Evolutionary conservation across 2,113 vertebrate species (phyloP), one percentile per base, ranked within the genome.

Genomic region (Eleginops maclovinus): DNA sequence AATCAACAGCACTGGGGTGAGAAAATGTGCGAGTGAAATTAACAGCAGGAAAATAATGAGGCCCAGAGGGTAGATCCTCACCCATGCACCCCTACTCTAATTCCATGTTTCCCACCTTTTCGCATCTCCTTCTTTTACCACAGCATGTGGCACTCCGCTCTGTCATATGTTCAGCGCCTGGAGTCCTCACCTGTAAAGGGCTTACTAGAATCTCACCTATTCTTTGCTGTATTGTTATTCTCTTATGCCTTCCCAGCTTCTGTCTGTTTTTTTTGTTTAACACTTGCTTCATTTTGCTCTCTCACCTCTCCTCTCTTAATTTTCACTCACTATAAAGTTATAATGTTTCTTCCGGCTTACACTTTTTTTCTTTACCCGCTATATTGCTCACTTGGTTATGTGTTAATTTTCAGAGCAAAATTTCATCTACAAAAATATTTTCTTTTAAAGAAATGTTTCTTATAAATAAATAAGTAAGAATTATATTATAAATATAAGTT

Each of bases 21-120:
- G 93, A 95, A 95, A 91, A 93, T 89, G 93, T 94, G 92, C 75
- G 73, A 93, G 91, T 83, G 88, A 95, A 95, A 95, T 95, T 95
- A 95, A 94, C 94, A 94, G 93, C 93, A 94, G 93, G 93, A 94
- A 95, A 95, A 94, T 95, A 96, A 95, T 96, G 94, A 96, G 94
- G 89, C 94, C 94, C 93, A 91, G 90, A 93, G 94, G 93, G 94
- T 94, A 89, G 88, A 87, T 93, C 87, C 72, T 93, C 94, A 94
- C 93, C 92, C 90, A 87, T 90, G 84, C 90, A 75, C 89, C 89
- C 86, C 90, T 90, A 82, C 77, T 87, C 63, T 89, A 87, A 89
- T 92, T 91, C 93, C 91, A 88, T 71, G 67, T 89, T 93, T 94
- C 91, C 93, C 93, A 94, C 94, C 93, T 94, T 91, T 83, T 78